These are phyloP conservation scores for Psephotus haematonotus DNA, from an alignment of 2,113 vertebrate genomes.

Conservation along the genomic window DNA sequence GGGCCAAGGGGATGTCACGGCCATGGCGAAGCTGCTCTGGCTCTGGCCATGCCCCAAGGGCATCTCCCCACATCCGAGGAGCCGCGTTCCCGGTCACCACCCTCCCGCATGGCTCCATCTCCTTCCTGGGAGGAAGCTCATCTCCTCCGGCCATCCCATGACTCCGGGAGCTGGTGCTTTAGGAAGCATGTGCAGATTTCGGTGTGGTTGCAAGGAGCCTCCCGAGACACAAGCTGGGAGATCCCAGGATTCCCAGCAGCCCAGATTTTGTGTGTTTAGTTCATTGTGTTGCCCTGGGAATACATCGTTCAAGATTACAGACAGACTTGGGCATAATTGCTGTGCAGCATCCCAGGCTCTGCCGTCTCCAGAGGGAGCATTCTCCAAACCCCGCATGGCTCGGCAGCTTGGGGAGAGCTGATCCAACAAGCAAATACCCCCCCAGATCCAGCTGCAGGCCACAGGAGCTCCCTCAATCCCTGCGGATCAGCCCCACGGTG, in stretches of 20 bases:
- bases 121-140: not conserved
- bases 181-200: not conserved
- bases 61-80: not conserved
- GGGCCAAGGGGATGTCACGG: not conserved
- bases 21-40: accelerated
- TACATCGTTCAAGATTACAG: constrained; percentile 45
- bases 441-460: constrained; percentile 32
- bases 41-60: not conserved
- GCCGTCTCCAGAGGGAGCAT: constrained; percentile 35
- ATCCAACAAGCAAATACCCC: constrained; percentile 14
- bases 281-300: constrained; percentile 63
- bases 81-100: not conserved
- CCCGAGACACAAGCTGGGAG: constrained; percentile 25
- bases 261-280: constrained; percentile 62
- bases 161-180: not conserved
- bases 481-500: not conserved
- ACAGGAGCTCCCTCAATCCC: constrained; percentile 27
- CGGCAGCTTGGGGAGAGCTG: constrained; percentile 14
- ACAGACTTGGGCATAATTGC: constrained; percentile 42
- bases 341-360: not conserved
- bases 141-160: not conserved
- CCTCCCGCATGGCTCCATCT: not conserved
- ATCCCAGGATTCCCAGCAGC: constrained; percentile 50
- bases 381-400: constrained; percentile 29
- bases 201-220: not conserved